Evolutionary conservation across 2,888 invertebrate genomes (phyloP).

Genomic region (Euproctis similis): DNA sequence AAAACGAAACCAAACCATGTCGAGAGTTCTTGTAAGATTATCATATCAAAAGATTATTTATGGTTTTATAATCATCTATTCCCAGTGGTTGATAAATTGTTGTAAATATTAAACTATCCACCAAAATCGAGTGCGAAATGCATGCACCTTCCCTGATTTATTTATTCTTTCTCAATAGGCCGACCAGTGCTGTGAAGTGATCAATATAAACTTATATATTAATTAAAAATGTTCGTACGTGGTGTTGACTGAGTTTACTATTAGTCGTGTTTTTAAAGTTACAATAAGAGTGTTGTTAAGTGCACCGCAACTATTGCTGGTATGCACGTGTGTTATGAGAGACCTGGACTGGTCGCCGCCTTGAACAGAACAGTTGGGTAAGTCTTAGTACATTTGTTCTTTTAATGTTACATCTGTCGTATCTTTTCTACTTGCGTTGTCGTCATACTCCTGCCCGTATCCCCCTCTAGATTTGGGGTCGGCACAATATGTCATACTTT

Average conservation of each 20-base stretch:
- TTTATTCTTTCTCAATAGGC: conserved; percentile 38
- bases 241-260: conserved; percentile 53
- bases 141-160: conserved; percentile 25
- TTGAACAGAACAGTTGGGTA: conserved; percentile 68
- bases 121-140: conserved; percentile 37
- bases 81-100: no score
- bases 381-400: conserved; percentile 20
- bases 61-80: no score
- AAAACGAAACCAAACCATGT: no score
- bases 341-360: conserved; percentile 63
- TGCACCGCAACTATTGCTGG: conserved; percentile 47
- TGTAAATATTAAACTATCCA: no score
- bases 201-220: conserved; percentile 23
- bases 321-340: conserved; percentile 73
- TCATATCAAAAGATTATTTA: no score
- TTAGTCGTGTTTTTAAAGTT: conserved; percentile 17
- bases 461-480: no score
- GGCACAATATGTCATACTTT: no score
- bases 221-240: conserved; percentile 60
- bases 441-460: no score
- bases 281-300: conserved; percentile 38
- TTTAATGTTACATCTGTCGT: no score
- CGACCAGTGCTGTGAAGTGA: conserved; percentile 23
- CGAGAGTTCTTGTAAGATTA: no score
- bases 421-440: no score